Evolutionary conservation across 2,113 vertebrate species (phyloP).

Genomic region (Archilochus colubris): DNA sequence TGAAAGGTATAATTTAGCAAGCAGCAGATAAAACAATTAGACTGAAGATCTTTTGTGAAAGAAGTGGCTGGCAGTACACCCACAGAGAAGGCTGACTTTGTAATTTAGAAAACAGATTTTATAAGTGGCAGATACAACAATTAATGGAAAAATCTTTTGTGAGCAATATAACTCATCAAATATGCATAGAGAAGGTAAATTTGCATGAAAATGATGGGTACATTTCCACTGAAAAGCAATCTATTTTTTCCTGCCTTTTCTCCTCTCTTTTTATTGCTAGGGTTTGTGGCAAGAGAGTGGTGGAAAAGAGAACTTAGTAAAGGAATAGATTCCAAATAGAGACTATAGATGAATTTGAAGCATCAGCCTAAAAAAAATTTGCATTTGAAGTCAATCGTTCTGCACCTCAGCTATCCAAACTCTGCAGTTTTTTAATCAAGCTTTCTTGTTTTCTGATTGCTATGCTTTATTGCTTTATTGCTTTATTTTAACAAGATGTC

Average conservation of each 20-base stretch:
- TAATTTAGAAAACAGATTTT: slow-evolving; percentile 75
- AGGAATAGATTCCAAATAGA: neutral
- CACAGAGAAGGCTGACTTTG: slow-evolving; percentile 59
- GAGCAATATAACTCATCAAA: slow-evolving; percentile 54
- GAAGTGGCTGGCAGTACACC: slow-evolving; percentile 44
- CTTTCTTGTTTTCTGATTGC: slow-evolving; percentile 31
- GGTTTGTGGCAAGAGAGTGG: neutral
- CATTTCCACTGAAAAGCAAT: slow-evolving; percentile 34
- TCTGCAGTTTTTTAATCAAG: neutral
- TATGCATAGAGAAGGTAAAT: slow-evolving; percentile 41
- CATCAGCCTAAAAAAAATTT: neutral
- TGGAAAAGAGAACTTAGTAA: neutral
- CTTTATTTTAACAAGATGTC: slow-evolving; percentile 19
- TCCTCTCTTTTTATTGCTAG: neutral
- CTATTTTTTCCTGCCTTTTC: neutral
- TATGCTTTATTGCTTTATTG: slow-evolving; percentile 45
- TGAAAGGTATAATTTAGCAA: slow-evolving; percentile 76
- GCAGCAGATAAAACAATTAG: slow-evolving; percentile 76
- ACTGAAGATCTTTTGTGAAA: slow-evolving; percentile 68
- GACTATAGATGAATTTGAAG: neutral
- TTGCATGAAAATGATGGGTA: slow-evolving; percentile 49
- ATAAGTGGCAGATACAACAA: slow-evolving; percentile 71
- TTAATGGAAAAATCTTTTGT: slow-evolving; percentile 69
- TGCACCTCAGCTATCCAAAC: neutral
- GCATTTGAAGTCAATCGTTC: neutral